Percentiles rank a stretch among this genome's conserved stretches.
These are phyloP conservation scores for Papilio demoleus DNA, from an alignment of 2,888 invertebrate species.

Conservation along the genomic window DNA sequence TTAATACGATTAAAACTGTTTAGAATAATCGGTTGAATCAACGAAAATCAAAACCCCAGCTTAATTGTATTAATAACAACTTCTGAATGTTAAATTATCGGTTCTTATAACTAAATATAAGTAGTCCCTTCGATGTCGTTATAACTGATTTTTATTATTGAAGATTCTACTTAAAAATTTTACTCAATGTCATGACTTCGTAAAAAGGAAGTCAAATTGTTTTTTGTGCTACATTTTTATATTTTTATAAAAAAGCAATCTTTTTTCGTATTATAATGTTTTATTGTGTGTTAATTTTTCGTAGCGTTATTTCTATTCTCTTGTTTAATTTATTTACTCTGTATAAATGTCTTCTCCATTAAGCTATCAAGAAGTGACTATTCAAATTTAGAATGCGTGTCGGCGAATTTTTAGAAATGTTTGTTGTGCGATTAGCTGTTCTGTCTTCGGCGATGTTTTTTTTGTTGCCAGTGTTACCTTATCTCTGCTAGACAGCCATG, in stretches of 20 bases:
- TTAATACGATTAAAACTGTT: too few relatives aligned
- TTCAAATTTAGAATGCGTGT: not conserved
- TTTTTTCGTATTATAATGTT: not conserved
- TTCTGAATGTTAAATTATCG: too few relatives aligned
- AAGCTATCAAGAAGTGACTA: not conserved
- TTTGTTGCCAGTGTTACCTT: slow-evolving; percentile 1
- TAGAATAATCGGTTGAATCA: too few relatives aligned
- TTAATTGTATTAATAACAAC: too few relatives aligned
- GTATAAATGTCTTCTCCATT: not conserved
- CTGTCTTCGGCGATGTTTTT: slow-evolving; percentile 18
- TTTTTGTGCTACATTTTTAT: not conserved
- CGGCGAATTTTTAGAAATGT: slow-evolving; percentile 15
- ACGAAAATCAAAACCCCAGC: too few relatives aligned
- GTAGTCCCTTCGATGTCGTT: too few relatives aligned
- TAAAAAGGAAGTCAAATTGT: not conserved
- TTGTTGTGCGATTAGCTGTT: slow-evolving; percentile 18
- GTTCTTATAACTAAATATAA: too few relatives aligned
- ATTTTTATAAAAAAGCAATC: too few relatives aligned
- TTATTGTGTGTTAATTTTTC: not conserved
- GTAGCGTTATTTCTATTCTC: not conserved
- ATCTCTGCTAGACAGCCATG: slow-evolving; percentile 17
- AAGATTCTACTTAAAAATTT: too few relatives aligned
- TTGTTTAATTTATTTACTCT: not conserved
- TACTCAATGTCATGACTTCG: not conserved
- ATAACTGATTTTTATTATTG: too few relatives aligned